Evolutionary conservation across 1,140 invertebrate species (phyloP), one percentile per base, ranked within the genome.

Genomic region (Polypedilum pembai): DNA sequence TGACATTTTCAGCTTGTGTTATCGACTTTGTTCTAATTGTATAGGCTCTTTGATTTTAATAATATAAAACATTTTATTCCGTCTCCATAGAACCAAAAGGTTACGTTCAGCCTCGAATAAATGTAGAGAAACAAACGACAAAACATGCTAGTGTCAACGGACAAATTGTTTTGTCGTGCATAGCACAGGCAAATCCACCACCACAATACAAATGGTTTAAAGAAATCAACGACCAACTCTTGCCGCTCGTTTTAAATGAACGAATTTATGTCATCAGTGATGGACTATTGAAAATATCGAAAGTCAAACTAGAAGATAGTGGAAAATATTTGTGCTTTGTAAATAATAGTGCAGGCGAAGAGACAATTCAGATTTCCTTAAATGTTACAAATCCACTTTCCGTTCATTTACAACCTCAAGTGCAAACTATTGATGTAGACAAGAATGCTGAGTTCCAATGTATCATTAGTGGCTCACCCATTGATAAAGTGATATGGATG

Each of bases 321-420:
- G 93, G 92, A 69, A 88, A 91, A 78, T 94, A 94, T 83, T 86
- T 94, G 74, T 94, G 93, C 81, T 90, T 91, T 85, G 90, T 92
- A 21, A 94, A 94, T 85, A 95, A 94, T 80, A 92, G 91, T 8
- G 90, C 90, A 0, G 93, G 92, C 10, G 90, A 91, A 77, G 92
- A 95, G 82, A 91, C 89, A 77, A 89, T 93, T 65, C 90, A 93
- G 80, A 89, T 94, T 78, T 90, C 90, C 73, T 85, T 94, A 75
- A 86, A 87, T 76, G 89, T 93, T 76, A 86, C 85, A 88, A 90
- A 90, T 80, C 88, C 91, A 65, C 83, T 92, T 76, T 87, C 88
- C 76, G 91, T 88, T 69, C 88, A 90, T 79, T 86, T 92, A 76
- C 87, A 89, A 79, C 91, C 91, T 73, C 87, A 88, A 81, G 87